Base-by-base conservation (phyloP, 2,113 vertebrate genomes). In the Choloepus hoffmanni region DNA sequence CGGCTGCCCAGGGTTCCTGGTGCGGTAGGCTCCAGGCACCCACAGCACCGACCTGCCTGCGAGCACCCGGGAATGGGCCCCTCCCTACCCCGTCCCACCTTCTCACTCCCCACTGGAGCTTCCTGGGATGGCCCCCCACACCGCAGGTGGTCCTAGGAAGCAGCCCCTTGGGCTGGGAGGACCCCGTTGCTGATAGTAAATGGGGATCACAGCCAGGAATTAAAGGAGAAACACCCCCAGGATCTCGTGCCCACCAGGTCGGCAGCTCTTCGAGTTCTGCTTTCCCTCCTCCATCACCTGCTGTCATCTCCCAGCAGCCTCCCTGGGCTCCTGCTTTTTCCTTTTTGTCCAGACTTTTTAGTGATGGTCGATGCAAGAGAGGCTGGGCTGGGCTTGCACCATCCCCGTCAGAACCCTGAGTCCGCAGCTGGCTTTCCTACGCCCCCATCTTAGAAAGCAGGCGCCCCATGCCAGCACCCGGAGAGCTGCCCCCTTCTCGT, bases 401-500 rank as follows among this genome's bases (percentile, higher is more conserved):
- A 3, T 19, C 70, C 40, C 28, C 1, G 33, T n/a, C 7, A 7
- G 30, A 48, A 43, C 43, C 23, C n/a, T n/a, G 19, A 48, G 10
- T 13, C 19, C 7, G 14, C 63, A 84, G 13, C 43, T 14, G 2
- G 62, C n/a, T 40, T 65, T 18, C 3, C 18, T 5, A 1, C 1
- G 11, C 50, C 65, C 2, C 14, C 23, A 10, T 36, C 67, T 26
- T 45, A 28, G 9, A 48, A 14, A n/a, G n/a, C n/a, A n/a, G n/a
- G n/a, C n/a, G 65, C 5, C 13, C 53, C 13, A 7, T 36, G 3
- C 36, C n/a, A 43, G 78, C 24, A 8, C 7, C 1, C 0, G n/a
- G 19, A 26, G n/a, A 7, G 23, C n/a, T 50, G 36, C 55, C 0
- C 1, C 18, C 30, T 19, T 1, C 19, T 21, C 78, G 10, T 21